Evolutionary conservation across 2,797 vertebrate species (phyloP).

Genomic region (Sebastes oblongus): DNA sequence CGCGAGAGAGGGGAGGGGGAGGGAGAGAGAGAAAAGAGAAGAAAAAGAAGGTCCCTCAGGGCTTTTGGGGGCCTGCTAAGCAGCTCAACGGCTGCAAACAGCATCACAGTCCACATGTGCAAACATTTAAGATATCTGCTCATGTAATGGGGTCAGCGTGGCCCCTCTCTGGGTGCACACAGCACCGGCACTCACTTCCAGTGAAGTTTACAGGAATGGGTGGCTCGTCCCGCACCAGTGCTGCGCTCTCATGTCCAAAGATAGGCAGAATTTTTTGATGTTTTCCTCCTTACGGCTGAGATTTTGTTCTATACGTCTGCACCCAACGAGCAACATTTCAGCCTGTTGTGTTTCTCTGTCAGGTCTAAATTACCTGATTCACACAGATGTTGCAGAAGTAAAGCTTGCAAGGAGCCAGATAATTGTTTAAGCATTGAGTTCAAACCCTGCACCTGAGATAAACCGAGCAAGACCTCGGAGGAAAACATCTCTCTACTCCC

Average conservation of each 20-base stretch:
- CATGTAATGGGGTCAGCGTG: conserved; percentile 76
- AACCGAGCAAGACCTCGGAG: neutral
- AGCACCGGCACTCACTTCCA: conserved; percentile 59
- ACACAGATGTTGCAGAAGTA: neutral
- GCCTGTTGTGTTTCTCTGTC: neutral
- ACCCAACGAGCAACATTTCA: neutral
- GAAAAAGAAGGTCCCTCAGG: conserved; percentile 70
- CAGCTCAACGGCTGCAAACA: conserved; percentile 76
- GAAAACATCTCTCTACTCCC: conserved; percentile 49
- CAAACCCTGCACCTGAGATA: conserved; percentile 40
- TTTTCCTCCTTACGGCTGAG: neutral
- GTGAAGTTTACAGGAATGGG: conserved; percentile 56
- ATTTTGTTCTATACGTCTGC: neutral
- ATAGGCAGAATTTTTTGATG: neutral
- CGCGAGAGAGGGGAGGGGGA: conserved; percentile 39
- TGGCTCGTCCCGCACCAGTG: conserved; percentile 23
- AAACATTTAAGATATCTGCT: conserved; percentile 82
- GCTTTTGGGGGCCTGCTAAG: conserved; percentile 75
- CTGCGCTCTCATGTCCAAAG: conserved; percentile 40
- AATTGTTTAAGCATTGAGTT: conserved; percentile 37
- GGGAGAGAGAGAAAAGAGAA: conserved; percentile 27
- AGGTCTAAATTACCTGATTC: neutral
- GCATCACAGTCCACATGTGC: conserved; percentile 81
- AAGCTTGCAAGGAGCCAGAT: neutral
- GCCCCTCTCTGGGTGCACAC: conserved; percentile 64